Conservation (phyloP, 2,797 vertebrate genomes). For the Falco cherrug region DNA sequence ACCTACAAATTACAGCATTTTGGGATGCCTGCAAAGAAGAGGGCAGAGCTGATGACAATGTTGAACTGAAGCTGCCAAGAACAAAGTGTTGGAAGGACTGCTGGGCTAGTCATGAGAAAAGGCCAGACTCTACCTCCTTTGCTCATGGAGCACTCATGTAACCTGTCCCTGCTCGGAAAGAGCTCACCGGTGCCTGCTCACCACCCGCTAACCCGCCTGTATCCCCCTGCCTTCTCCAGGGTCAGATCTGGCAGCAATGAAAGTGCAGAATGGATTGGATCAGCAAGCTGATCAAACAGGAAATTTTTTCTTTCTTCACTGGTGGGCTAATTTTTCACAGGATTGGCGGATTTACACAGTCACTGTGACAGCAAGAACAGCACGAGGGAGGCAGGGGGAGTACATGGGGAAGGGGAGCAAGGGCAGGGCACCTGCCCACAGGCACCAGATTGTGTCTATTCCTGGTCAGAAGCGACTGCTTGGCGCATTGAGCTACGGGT, state of each 20-base stretch:
- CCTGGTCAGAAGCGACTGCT: not conserved
- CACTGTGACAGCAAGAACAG: not conserved
- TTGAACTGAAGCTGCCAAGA: not conserved
- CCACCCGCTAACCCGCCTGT: fast-evolving
- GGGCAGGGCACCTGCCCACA: not conserved
- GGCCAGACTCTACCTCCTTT: not conserved
- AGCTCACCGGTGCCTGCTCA: not conserved
- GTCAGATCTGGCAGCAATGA: not conserved
- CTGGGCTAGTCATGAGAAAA: not conserved
- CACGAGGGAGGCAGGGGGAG: not conserved
- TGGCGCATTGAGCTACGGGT: not conserved
- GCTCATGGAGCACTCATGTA: not conserved
- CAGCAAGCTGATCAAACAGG: not conserved
- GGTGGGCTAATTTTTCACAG: not conserved
- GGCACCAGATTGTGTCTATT: not conserved
- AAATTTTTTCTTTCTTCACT: not conserved
- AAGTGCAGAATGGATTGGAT: not conserved
- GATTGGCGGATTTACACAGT: not conserved
- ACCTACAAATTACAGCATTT: not conserved
- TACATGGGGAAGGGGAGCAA: not conserved
- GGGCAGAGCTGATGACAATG: not conserved
- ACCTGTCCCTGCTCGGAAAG: fast-evolving
- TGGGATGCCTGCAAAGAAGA: not conserved
- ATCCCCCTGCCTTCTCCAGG: not conserved
- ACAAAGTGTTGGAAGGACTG: not conserved